A percentile compares a stretch with the other conserved stretches of the same genome.
Conservation (phyloP, 2,113 vertebrate genomes). For the Ovis canadensis region DNA sequence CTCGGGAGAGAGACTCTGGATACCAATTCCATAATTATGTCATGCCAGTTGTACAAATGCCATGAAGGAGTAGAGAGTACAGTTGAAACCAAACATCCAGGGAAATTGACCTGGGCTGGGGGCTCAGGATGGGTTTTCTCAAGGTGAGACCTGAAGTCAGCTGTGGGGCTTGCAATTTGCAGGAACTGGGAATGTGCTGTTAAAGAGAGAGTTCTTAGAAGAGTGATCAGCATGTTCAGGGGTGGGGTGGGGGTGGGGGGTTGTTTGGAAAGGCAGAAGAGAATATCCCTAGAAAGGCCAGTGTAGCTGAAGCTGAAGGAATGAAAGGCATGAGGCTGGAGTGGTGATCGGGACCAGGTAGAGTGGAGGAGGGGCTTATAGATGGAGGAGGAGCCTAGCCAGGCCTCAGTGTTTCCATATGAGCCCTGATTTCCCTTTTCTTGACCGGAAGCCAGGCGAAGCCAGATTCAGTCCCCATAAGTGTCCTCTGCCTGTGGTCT, state of each 20-base stretch:
- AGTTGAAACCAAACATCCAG: background rate
- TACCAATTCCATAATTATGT: background rate
- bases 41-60: background rate
- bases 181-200: background rate
- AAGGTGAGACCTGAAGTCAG: background rate
- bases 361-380: background rate
- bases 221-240: background rate
- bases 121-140: slow-evolving; percentile 8
- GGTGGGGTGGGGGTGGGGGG: background rate
- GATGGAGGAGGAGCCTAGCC: background rate
- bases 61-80: background rate
- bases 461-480: background rate
- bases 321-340: background rate
- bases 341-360: background rate
- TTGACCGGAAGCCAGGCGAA: background rate
- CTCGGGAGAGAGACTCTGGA: background rate
- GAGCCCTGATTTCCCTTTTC: background rate
- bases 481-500: background rate
- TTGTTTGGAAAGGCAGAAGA: background rate
- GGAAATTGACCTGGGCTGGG: background rate
- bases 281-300: background rate
- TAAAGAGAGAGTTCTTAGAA: background rate
- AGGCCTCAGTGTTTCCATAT: background rate
- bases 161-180: background rate
- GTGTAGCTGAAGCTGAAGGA: background rate